Conservation (phyloP, 1,140 invertebrate species). For the Caenorhabditis latens region DNA sequence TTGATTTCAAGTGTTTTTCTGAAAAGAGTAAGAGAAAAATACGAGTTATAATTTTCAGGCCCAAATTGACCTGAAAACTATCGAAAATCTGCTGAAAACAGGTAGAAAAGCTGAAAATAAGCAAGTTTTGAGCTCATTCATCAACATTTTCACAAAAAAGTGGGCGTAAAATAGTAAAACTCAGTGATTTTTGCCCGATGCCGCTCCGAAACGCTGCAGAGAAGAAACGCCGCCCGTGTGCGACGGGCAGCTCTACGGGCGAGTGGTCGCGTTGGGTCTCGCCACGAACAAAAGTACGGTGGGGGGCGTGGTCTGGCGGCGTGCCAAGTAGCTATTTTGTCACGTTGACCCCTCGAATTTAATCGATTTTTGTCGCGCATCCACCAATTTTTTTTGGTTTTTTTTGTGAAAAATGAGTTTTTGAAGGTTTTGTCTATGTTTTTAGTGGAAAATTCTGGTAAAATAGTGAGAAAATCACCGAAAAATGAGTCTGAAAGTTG, state of each 20-base stretch:
- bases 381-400: background rate
- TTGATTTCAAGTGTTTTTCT: background rate
- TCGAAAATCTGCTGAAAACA: background rate
- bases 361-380: background rate
- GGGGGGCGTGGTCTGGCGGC: background rate
- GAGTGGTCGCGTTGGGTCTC: constrained; percentile 38
- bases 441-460: background rate
- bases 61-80: background rate
- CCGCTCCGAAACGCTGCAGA: background rate
- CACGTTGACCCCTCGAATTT: background rate
- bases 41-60: background rate
- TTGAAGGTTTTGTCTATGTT: background rate
- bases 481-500: background rate
- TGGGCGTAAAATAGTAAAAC: background rate
- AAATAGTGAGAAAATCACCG: background rate
- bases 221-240: constrained; percentile 20
- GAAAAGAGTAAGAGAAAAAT: background rate
- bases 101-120: background rate
- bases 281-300: constrained; percentile 13
- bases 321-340: background rate
- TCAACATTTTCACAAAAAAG: background rate
- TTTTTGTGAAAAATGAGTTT: background rate
- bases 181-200: constrained; percentile 14
- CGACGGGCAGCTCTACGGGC: constrained; percentile 52
- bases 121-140: background rate